These are phyloP conservation scores for Dendroctonus valens DNA, from an alignment of 1,140 invertebrate genomes.

Conservation along the genomic window DNA sequence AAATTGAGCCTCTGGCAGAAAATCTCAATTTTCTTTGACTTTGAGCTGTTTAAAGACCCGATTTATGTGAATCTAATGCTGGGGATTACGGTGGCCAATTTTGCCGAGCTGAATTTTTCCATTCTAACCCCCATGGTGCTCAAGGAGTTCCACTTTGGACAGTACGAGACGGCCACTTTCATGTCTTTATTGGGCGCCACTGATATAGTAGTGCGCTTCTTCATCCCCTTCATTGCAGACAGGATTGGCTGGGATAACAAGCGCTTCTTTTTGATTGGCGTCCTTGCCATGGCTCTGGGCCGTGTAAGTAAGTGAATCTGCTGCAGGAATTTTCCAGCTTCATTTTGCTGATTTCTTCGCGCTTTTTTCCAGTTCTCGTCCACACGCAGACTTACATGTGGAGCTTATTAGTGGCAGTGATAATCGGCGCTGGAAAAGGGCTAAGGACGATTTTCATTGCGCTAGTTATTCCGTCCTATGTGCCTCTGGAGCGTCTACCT, in stretches of 20 bases:
- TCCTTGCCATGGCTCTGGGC: slow-evolving; percentile 62
- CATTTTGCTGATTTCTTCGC: background rate
- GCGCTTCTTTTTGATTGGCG: slow-evolving; percentile 66
- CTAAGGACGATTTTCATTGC: slow-evolving; percentile 66
- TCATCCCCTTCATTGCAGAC: slow-evolving; percentile 63
- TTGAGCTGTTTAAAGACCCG: slow-evolving; percentile 57
- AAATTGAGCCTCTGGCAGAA: slow-evolving; percentile 38
- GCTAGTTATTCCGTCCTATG: slow-evolving; percentile 63
- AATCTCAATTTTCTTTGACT: slow-evolving; percentile 55
- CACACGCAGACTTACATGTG: slow-evolving; percentile 40
- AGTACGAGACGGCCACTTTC: slow-evolving; percentile 57
- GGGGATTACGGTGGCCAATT: slow-evolving; percentile 65
- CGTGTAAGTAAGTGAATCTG: slow-evolving; percentile 59
- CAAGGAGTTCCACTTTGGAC: slow-evolving; percentile 58
- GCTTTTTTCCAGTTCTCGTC: slow-evolving; percentile 40
- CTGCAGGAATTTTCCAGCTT: background rate
- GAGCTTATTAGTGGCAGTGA: slow-evolving; percentile 52
- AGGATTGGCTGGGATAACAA: slow-evolving; percentile 64
- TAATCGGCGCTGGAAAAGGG: slow-evolving; percentile 64
- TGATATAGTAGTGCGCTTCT: slow-evolving; percentile 60
- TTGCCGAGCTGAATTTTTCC: slow-evolving; percentile 68
- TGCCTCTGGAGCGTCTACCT: slow-evolving; percentile 61
- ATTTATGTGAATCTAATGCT: slow-evolving; percentile 64
- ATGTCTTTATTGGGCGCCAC: slow-evolving; percentile 60
- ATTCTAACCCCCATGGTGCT: slow-evolving; percentile 65